Base-by-base conservation (phyloP, 2,113 vertebrate genomes). In the Sebastes schlegelii region DNA sequence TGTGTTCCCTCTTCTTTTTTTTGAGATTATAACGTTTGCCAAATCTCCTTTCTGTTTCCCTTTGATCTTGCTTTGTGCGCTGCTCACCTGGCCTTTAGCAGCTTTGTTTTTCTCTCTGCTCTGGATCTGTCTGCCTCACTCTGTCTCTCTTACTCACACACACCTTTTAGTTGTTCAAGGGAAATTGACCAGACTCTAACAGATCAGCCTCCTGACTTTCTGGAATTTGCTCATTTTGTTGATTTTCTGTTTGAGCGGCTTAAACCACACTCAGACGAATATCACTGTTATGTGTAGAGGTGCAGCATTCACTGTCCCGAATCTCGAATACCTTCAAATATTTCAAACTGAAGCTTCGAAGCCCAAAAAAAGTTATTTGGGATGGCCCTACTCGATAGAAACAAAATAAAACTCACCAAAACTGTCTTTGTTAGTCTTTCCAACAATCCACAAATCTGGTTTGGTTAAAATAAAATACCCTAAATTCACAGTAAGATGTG, bases 161-260 rank as follows among this genome's bases (percentile, higher is more conserved):
- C 13, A 58, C 6, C 40, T 54, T 74, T 54, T 46, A 40, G 17
- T 62, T 49, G 55, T 71, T 40, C 5, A 0, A 13, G 17, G 62
- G 69, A 84, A 87, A 79, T 45, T 80, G 63, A 49, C 14, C 62
- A 70, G 78, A 78, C 63, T 57, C 54, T 64, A 65, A 82, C 7
- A 72, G 43, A 78, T 49, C 65, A 23, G 60, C 54, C 12, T 81
- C 49, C 26, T 79, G 74, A 82, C 74, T 84, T 77, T 88, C 46
- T 85, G 79, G 86, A 84, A 91, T 84, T 84, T 76, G 70, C 63
- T 74, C 7, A 69, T 82, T 86, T 87, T 82, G 60, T 46, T 76
- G 64, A 72, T 83, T 89, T 91, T 89, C 64, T 77, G 70, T 86
- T 43, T 77, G 76, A 85, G 42, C 65, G 17, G 42, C 23, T 81